phyloP scores from a whole-genome alignment of 2,888 invertebrate species.

The Vannuccia rotundouncinata region DNA sequence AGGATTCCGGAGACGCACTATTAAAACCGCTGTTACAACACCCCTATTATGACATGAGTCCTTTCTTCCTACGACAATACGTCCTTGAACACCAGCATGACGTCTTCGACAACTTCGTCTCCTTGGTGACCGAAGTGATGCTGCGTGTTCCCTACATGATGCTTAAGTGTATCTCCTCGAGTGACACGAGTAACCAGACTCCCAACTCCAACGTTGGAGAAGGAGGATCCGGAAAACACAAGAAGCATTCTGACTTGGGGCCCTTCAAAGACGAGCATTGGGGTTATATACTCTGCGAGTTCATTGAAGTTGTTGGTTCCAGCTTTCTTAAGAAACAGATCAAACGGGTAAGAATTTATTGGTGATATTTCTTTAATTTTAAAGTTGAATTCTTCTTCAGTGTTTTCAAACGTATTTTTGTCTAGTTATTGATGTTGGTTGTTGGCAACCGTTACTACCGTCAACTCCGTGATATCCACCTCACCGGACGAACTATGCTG shows the following conservation, averaged over 20 bases:
- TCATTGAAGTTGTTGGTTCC: slow-evolving; percentile 40
- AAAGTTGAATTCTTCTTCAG: too few relatives aligned
- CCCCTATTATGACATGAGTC: slow-evolving; percentile 79
- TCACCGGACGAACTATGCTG: slow-evolving; percentile 25
- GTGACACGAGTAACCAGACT: background rate
- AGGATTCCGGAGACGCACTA: slow-evolving; percentile 59
- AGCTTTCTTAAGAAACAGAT: slow-evolving; percentile 30
- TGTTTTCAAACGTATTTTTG: too few relatives aligned
- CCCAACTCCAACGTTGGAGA: too few relatives aligned
- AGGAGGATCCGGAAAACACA: background rate
- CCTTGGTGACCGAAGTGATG: slow-evolving; percentile 88
- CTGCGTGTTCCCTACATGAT: slow-evolving; percentile 87
- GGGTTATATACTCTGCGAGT: slow-evolving; percentile 52
- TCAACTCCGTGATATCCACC: slow-evolving; percentile 28
- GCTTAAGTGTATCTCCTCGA: slow-evolving; percentile 12
- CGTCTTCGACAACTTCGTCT: slow-evolving; percentile 85
- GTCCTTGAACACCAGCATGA: slow-evolving; percentile 83
- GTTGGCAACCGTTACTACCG: slow-evolving; percentile 31
- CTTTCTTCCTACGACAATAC: slow-evolving; percentile 77
- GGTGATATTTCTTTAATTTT: too few relatives aligned
- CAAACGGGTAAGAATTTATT: background rate
- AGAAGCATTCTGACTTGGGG: background rate
- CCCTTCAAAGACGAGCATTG: slow-evolving; percentile 42
- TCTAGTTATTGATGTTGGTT: slow-evolving; percentile 30
- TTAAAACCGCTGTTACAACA: slow-evolving; percentile 58